Evolutionary conservation across 2,888 invertebrate genomes (phyloP), one percentile per base, ranked within the genome.

Genomic region (Mesorhabditis belari): DNA sequence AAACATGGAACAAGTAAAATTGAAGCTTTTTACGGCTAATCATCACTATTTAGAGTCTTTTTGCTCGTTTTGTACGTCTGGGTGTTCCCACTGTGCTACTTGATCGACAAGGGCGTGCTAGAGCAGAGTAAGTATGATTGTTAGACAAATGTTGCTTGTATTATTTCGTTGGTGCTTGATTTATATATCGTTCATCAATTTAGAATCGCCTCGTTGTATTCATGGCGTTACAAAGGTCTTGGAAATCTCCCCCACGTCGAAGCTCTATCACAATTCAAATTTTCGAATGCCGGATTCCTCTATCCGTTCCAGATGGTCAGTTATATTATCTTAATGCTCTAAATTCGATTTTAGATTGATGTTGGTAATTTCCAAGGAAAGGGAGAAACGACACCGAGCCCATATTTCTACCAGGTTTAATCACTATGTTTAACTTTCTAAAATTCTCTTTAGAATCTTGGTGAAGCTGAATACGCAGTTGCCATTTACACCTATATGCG

Each of bases 401-500:
- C 96, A 0, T 95, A 92, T 83, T 99, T 98, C 82, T 98, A 95
- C 83, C 98, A 95, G 87, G 91, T 90, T 56, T 53, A 3, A 26
- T 25, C 9, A 3, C n/a, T n/a, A 53, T n/a, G 9, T 35, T 35
- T 35, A 35, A 35, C 17, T 35, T 35, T 35, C 17, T 35, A 35
- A 12, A 6, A 35, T 35, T 28, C 61, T 49, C 51, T 70, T 24
- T 61, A 86, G 85, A 87, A 87, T 76, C 80, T 87, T 60, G 86
- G 85, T n/a, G 87, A 87, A 80, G 87, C 87, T 5, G 87, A 99
- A 81, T 99, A 93, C 82, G 89, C 92, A 69, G 96, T 96, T 1
- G 95, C 94, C 0, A 88, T 92, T 23, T 98, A 91, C 82, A 98
- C 95, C 92, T 99, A 91, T 82, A 96, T 98, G 96, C 86, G 98